Evolutionary conservation across 2,797 vertebrate genomes (phyloP).

Genomic region (Carcharodon carcharias): DNA sequence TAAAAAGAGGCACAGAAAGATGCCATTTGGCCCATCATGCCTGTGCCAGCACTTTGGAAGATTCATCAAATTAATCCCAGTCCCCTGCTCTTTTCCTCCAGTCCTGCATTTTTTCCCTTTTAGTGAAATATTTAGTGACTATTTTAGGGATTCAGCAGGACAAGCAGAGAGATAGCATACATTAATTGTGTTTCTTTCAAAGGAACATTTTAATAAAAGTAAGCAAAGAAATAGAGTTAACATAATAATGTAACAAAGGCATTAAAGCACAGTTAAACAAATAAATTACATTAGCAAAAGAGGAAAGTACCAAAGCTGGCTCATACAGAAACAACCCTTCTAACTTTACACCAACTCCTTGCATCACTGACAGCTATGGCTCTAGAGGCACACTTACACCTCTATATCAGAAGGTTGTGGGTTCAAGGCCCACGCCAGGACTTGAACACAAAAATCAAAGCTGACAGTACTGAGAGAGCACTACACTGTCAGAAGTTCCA

Average conservation of each 20-base stretch:
- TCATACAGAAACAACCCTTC: neutral
- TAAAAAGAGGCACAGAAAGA: no score
- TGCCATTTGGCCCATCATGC: neutral
- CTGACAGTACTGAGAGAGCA: neutral
- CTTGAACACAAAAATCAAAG: no score
- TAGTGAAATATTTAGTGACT: neutral
- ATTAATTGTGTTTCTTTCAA: neutral
- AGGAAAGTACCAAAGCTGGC: neutral
- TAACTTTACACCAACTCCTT: neutral
- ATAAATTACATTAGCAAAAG: neutral
- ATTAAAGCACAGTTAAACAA: neutral
- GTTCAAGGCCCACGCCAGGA: neutral
- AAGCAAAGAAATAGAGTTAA: neutral
- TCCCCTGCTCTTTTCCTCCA: neutral
- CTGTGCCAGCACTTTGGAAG: neutral
- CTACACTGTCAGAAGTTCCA: neutral
- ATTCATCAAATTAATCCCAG: neutral
- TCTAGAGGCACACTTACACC: neutral
- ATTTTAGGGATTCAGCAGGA: neutral
- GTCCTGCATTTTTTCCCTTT: neutral
- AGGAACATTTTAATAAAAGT: neutral
- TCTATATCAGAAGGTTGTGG: neutral
- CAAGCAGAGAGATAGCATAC: neutral
- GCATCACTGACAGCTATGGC: neutral
- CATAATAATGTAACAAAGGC: neutral